Conservation (phyloP, 1,140 invertebrate species). For the Drosophila nigrodunni region DNA sequence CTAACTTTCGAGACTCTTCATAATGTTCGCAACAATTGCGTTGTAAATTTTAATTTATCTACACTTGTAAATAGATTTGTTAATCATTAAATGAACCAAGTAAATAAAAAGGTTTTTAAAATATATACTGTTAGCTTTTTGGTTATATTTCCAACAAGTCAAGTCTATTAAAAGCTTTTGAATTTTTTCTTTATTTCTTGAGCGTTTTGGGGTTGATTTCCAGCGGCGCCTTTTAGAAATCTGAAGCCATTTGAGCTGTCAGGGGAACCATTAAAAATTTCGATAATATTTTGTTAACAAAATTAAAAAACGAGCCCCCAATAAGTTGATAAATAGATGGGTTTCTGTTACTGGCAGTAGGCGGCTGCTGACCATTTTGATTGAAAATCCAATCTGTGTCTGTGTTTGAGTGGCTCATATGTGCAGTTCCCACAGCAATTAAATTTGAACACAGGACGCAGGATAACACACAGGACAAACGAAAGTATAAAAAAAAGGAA, state of each 20-base stretch:
- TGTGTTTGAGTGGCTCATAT: constrained; percentile 73
- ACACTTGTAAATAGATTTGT: too few relatives aligned
- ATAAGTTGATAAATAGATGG: neutral
- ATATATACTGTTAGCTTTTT: too few relatives aligned
- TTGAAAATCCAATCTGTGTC: constrained; percentile 80
- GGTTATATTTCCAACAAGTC: too few relatives aligned
- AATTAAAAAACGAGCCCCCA: constrained; percentile 45
- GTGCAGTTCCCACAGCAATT: constrained; percentile 81
- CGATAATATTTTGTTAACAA: constrained; percentile 74
- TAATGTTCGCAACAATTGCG: constrained; percentile 8
- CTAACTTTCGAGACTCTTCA: constrained; percentile 11
- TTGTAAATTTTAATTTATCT: neutral
- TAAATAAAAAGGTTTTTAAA: too few relatives aligned
- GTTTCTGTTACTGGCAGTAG: constrained; percentile 23
- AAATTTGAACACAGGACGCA: constrained; percentile 73
- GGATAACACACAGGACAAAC: constrained; percentile 59
- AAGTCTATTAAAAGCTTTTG: neutral
- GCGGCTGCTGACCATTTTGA: constrained; percentile 63
- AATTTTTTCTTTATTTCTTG: neutral
- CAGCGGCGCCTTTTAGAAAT: constrained; percentile 48
- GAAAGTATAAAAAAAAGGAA: neutral
- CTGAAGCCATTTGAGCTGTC: constrained; percentile 46
- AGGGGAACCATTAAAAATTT: constrained; percentile 71
- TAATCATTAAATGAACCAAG: too few relatives aligned
- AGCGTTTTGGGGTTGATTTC: neutral